phyloP scores from a whole-genome alignment of 2,797 vertebrate genomes.

The Neosilurus mollespiculum region DNA sequence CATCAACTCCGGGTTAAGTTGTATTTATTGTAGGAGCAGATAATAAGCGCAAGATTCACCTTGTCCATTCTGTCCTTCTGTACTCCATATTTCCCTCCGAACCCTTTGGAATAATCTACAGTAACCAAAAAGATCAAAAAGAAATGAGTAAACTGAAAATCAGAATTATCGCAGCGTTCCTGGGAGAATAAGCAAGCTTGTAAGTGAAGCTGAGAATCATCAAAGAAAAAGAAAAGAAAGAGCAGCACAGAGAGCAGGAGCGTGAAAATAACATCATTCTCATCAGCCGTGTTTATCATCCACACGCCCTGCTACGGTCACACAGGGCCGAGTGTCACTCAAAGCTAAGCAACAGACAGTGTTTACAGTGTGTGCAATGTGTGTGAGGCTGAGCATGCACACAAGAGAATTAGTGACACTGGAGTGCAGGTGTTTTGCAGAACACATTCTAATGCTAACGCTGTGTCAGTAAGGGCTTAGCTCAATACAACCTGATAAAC shows the following conservation, averaged over 20 bases:
- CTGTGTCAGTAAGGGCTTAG: not conserved
- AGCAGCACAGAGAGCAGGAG: not conserved
- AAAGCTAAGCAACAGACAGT: not conserved
- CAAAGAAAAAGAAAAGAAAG: not conserved
- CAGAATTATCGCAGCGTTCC: conserved; percentile 31
- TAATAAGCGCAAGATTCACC: conserved; percentile 55
- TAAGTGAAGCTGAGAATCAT: not conserved
- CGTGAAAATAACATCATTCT: not conserved
- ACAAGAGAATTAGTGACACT: not conserved
- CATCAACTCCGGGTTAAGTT: not conserved
- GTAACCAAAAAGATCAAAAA: conserved; percentile 14
- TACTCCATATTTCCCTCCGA: conserved; percentile 93
- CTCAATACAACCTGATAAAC: not conserved
- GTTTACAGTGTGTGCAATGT: not conserved
- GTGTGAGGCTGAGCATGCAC: conserved; percentile 10
- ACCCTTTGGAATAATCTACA: conserved; percentile 91
- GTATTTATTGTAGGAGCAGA: not conserved
- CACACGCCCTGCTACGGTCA: not conserved
- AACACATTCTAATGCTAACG: not conserved
- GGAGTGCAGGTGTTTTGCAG: not conserved
- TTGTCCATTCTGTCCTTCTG: conserved; percentile 93
- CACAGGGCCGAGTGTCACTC: not conserved
- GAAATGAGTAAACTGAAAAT: not conserved
- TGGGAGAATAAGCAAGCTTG: not conserved
- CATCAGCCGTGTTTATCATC: not conserved